phyloP scores from a whole-genome alignment of 1,140 invertebrate species.

The Stegodyphus dumicola region DNA sequence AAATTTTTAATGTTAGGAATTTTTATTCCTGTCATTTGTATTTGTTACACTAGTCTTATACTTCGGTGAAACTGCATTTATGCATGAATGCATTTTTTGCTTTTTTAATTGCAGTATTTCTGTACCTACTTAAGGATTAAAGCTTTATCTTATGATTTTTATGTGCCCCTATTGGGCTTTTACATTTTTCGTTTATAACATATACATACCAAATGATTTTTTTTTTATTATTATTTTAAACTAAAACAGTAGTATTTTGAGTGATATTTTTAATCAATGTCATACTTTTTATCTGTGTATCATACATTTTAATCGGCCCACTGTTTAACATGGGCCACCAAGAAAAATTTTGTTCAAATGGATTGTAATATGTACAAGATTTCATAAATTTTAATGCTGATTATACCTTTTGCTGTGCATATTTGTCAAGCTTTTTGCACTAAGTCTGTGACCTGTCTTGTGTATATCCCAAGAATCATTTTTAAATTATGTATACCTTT shows the following conservation, averaged over 20 bases:
- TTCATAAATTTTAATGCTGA: slow-evolving; percentile 57
- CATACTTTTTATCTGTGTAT: not conserved
- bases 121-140: slow-evolving; percentile 44
- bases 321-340: slow-evolving; percentile 26
- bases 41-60: slow-evolving; percentile 53
- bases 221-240: slow-evolving; percentile 37
- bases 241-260: slow-evolving; percentile 24
- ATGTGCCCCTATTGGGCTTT: slow-evolving; percentile 54
- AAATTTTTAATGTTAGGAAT: slow-evolving; percentile 56
- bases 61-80: slow-evolving; percentile 14
- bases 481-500: slow-evolving; percentile 56
- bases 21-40: slow-evolving; percentile 44
- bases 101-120: slow-evolving; percentile 13
- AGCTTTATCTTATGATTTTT: slow-evolving; percentile 56
- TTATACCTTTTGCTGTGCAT: slow-evolving; percentile 58
- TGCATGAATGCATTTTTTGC: slow-evolving; percentile 9
- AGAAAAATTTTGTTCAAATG: slow-evolving; percentile 35
- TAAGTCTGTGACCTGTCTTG: slow-evolving; percentile 45
- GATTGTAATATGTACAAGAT: slow-evolving; percentile 29
- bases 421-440: slow-evolving; percentile 56
- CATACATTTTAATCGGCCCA: not conserved
- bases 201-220: slow-evolving; percentile 43
- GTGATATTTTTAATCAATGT: slow-evolving; percentile 52
- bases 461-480: slow-evolving; percentile 53
- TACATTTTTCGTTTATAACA: slow-evolving; percentile 26